phyloP scores from a whole-genome alignment of 2,797 vertebrate genomes.

The Sebastes baramenuke region DNA sequence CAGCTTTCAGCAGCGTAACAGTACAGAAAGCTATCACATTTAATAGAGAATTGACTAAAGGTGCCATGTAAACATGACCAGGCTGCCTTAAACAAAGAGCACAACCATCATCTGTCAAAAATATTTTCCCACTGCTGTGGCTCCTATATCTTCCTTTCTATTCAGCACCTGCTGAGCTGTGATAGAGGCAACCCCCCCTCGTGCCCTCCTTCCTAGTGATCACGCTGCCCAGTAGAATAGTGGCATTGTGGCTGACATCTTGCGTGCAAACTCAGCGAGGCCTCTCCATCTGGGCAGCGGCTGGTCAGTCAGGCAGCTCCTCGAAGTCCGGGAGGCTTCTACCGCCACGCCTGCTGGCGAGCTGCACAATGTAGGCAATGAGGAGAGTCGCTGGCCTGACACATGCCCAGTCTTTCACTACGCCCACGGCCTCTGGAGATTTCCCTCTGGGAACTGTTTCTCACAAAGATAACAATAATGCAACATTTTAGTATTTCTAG shows the following conservation, averaged over 20 bases:
- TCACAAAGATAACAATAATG: conserved; percentile 16
- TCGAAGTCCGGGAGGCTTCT: conserved; percentile 44
- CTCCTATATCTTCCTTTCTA: not conserved
- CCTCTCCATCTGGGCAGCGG: conserved; percentile 71
- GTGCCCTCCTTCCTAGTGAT: conserved; percentile 6
- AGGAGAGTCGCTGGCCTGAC: conserved; percentile 38
- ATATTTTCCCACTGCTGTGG: not conserved
- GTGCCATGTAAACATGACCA: not conserved
- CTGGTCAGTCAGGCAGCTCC: conserved; percentile 58
- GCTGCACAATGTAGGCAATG: conserved; percentile 52
- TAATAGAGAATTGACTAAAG: not conserved
- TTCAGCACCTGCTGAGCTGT: conserved; percentile 32
- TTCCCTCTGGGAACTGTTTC: conserved; percentile 24
- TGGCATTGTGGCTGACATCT: conserved; percentile 66
- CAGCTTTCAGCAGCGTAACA: not conserved
- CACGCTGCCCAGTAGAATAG: conserved; percentile 61
- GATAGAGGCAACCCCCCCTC: not conserved
- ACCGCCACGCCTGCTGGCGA: conserved; percentile 46
- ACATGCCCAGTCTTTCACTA: conserved; percentile 44
- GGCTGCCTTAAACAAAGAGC: not conserved
- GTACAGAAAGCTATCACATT: not conserved
- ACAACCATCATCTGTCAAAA: not conserved
- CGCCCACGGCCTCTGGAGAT: conserved; percentile 20
- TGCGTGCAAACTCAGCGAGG: conserved; percentile 41
- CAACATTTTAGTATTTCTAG: conserved; percentile 5